phyloP scores from a whole-genome alignment of 2,888 invertebrate species.

The Ceratothoa steindachneri region DNA sequence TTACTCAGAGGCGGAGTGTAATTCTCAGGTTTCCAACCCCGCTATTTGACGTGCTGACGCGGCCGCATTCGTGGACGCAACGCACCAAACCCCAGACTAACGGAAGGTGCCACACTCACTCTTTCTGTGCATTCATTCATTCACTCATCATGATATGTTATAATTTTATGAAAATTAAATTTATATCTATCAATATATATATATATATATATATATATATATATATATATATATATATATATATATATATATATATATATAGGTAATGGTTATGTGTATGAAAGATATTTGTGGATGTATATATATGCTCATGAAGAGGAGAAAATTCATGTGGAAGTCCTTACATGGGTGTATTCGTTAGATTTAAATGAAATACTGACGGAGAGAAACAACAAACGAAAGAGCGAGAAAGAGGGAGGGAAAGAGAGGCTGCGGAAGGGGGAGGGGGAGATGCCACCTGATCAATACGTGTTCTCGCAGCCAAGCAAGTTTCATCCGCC shows the following conservation, averaged over 20 bases:
- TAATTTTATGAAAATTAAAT: background rate
- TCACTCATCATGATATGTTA: no score
- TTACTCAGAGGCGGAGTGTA: no score
- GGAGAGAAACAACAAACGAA: background rate
- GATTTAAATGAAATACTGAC: background rate
- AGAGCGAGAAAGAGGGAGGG: conserved; percentile 13
- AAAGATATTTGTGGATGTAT: background rate
- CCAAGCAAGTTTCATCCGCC: background rate
- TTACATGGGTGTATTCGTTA: no score
- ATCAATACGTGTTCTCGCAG: conserved; percentile 8
- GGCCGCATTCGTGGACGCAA: no score
- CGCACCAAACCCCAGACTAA: no score
- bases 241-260: conserved; percentile 5
- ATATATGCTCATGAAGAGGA: background rate
- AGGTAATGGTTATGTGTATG: background rate
- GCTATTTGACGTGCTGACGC: no score
- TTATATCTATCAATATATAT: background rate
- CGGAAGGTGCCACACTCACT: no score
- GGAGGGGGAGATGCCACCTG: background rate
- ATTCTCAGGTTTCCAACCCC: no score
- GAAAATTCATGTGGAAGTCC: no score
- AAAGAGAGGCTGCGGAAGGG: conserved; percentile 15
- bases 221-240: background rate
- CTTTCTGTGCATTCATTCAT: no score
- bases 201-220: background rate